A percentile compares a stretch with the other conserved stretches of the same genome.
These are phyloP conservation scores for Campoplex nolae DNA, from an alignment of 2,888 invertebrate species.

Conservation along the genomic window DNA sequence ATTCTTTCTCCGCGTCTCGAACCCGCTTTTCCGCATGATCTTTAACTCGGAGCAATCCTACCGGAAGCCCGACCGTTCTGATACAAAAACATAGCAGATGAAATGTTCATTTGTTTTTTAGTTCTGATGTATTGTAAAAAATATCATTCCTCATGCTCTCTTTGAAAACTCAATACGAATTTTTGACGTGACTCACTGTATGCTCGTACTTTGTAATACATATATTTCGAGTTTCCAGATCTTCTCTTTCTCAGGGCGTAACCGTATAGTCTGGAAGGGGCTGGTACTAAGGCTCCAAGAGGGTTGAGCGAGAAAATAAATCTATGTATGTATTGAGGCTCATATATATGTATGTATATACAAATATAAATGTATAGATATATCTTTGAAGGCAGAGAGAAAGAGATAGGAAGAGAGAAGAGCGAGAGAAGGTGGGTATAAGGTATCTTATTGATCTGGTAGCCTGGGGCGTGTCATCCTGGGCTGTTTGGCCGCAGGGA, in stretches of 20 bases:
- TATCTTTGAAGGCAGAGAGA: background rate
- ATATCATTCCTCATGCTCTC: background rate
- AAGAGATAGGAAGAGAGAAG: conserved; percentile 30
- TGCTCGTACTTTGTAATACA: background rate
- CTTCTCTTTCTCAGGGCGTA: conserved; percentile 80
- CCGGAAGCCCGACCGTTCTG: background rate
- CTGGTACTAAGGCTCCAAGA: conserved; percentile 63
- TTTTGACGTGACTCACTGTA: background rate
- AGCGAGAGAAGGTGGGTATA: conserved; percentile 77
- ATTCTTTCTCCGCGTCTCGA: background rate
- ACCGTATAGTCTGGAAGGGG: conserved; percentile 77
- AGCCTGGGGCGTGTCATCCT: conserved; percentile 85
- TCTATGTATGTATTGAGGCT: conserved; percentile 10
- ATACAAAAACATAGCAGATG: conserved; percentile 1
- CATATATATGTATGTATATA: background rate
- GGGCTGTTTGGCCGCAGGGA: conserved; percentile 84
- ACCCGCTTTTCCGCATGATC: conserved; percentile 10
- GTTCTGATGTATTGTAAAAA: background rate
- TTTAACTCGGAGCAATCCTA: background rate
- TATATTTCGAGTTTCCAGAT: conserved; percentile 60
- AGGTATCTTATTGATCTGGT: conserved; percentile 85
- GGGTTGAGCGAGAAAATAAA: conserved; percentile 51
- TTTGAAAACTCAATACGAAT: background rate
- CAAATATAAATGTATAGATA: background rate
- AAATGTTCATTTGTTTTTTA: background rate